Conservation (phyloP, 1,140 invertebrate genomes). For the Drosophila sproati region DNA sequence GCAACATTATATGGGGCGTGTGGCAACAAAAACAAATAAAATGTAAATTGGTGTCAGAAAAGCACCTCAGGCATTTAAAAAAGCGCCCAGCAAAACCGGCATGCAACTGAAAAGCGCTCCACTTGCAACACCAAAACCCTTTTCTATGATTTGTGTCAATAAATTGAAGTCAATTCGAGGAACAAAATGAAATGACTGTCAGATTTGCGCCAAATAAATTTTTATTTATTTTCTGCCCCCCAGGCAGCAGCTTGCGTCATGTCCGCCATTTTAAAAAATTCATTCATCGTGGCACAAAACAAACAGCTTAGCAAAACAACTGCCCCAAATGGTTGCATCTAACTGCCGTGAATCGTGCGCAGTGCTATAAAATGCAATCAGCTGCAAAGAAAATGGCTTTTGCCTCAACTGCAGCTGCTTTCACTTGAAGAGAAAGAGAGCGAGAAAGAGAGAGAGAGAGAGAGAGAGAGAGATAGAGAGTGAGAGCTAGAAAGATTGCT, state of each 20-base stretch:
- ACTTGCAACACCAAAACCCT: conserved; percentile 30
- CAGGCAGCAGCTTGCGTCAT: conserved; percentile 6
- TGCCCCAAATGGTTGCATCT: conserved; percentile 8
- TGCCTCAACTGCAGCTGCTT: conserved; percentile 50
- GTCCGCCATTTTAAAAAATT: conserved; percentile 67
- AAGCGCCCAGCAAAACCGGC: conserved; percentile 12
- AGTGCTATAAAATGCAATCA: conserved; percentile 80
- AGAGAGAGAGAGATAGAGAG: background rate
- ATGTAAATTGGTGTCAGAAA: conserved; percentile 67
- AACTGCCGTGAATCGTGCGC: conserved; percentile 43
- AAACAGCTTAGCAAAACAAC: conserved; percentile 29
- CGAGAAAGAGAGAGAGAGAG: background rate
- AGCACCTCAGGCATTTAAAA: conserved; percentile 34
- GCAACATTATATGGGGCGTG: background rate
- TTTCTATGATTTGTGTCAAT: conserved; percentile 56
- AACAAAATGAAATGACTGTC: conserved; percentile 19
- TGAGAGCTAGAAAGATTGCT: background rate
- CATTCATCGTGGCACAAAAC: conserved; percentile 54
- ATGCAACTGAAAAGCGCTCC: conserved; percentile 23
- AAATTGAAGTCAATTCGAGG: conserved; percentile 44
- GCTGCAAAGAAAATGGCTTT: conserved; percentile 80
- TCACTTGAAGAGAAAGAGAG: background rate
- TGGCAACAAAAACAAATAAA: conserved; percentile 60
- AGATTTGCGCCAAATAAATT: conserved; percentile 64
- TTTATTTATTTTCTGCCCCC: conserved; percentile 45